A percentile compares a stretch with the other conserved stretches of the same genome.
Conservation (phyloP, 2,888 invertebrate genomes). For the Leptopilina syphax region DNA sequence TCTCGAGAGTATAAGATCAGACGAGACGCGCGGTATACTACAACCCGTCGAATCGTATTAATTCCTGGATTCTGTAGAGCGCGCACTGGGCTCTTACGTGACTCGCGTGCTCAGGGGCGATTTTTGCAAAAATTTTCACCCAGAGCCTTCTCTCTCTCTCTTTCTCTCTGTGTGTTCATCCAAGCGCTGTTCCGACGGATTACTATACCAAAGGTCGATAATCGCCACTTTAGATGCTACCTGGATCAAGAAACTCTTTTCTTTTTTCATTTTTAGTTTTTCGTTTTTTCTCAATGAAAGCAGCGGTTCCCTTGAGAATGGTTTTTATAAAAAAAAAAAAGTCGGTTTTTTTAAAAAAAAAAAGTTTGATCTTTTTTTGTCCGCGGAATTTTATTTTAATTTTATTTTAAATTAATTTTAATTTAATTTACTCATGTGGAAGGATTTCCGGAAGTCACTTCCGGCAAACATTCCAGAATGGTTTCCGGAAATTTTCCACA, state of each 20-base stretch:
- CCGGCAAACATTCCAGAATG: too few species aligned
- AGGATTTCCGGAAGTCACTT: too few species aligned
- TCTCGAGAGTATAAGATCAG: slow-evolving; percentile 19
- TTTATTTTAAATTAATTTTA: too few species aligned
- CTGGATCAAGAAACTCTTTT: not conserved
- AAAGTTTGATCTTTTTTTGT: too few species aligned
- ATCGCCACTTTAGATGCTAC: slow-evolving; percentile 47
- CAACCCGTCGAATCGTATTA: slow-evolving; percentile 48
- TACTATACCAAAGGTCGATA: slow-evolving; percentile 43
- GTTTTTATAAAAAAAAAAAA: too few species aligned
- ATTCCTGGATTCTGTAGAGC: slow-evolving; percentile 51
- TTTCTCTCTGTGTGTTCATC: not conserved
- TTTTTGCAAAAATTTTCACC: slow-evolving; percentile 45
- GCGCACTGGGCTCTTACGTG: slow-evolving; percentile 45
- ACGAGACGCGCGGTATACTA: slow-evolving; percentile 44
- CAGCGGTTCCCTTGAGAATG: not conserved
- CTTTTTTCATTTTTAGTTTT: not conserved
- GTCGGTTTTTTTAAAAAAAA: too few species aligned
- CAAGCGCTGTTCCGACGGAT: slow-evolving; percentile 44
- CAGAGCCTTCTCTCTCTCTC: slow-evolving; percentile 26
- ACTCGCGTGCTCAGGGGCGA: slow-evolving; percentile 48
- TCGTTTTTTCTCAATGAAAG: slow-evolving; percentile 3
- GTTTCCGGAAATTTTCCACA: too few species aligned
- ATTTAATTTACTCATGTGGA: too few species aligned
- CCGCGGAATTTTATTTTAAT: too few species aligned